A percentile compares a stretch with the other conserved stretches of the same genome.
Evolutionary conservation across 1,140 invertebrate genomes (phyloP).

Genomic region (Drosophila prosaltans): DNA sequence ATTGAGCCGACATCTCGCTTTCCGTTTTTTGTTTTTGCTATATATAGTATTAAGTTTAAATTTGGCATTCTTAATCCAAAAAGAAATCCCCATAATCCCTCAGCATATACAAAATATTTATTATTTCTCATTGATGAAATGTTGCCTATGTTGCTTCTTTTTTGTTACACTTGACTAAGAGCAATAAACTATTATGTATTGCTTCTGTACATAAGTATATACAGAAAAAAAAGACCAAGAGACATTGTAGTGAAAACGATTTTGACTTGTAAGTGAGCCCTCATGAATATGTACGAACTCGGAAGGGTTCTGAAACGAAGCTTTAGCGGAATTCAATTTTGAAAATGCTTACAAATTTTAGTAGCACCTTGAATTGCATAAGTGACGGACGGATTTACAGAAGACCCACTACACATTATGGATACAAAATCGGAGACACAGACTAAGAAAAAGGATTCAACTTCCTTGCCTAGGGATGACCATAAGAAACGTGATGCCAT

Average conservation of each 20-base stretch:
- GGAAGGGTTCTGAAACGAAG: neutral
- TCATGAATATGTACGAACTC: constrained; percentile 3
- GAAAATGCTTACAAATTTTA: constrained; percentile 18
- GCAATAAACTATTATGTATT: constrained; percentile 45
- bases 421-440: constrained; percentile 7
- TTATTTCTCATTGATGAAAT: constrained; percentile 1
- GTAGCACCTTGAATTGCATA: constrained; percentile 32
- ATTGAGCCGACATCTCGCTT: constrained; percentile 30
- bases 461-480: constrained; percentile 16
- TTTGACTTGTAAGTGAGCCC: constrained; percentile 10
- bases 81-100: neutral
- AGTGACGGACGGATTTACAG: constrained; percentile 20
- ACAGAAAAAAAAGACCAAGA: neutral
- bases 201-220: constrained; percentile 1
- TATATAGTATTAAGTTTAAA: constrained; percentile 55
- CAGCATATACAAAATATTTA: no score
- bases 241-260: neutral
- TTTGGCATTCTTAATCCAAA: constrained; percentile 17
- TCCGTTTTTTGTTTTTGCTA: constrained; percentile 50
- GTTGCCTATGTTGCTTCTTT: constrained; percentile 39
- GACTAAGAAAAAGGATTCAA: constrained; percentile 7
- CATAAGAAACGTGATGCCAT: constrained; percentile 84
- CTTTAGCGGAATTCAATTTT: neutral
- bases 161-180: constrained; percentile 56
- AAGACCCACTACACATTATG: constrained; percentile 11